Percentiles rank a stretch among this genome's conserved stretches.
These are phyloP conservation scores for Thelaira solivaga DNA, from an alignment of 2,888 invertebrate species.

Conservation along the genomic window DNA sequence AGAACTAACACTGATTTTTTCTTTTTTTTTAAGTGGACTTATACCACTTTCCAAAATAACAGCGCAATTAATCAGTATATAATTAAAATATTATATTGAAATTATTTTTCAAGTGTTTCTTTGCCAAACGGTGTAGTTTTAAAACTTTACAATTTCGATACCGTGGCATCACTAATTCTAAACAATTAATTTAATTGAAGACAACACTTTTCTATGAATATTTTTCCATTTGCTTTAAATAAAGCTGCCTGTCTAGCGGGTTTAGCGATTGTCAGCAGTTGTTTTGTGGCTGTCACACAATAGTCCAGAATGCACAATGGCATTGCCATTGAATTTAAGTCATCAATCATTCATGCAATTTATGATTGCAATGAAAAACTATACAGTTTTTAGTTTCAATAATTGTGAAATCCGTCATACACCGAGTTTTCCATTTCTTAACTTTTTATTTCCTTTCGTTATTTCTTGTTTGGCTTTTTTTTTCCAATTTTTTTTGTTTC, in stretches of 20 bases:
- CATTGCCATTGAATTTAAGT: constrained; percentile 38
- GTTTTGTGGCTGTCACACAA: constrained; percentile 28
- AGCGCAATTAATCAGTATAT: too few species aligned
- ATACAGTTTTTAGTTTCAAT: constrained; percentile 29
- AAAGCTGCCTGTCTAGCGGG: constrained; percentile 30
- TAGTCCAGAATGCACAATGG: constrained; percentile 7
- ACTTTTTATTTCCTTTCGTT: neutral
- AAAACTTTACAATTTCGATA: neutral
- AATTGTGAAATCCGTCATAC: constrained; percentile 34
- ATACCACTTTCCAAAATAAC: too few species aligned
- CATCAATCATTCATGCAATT: constrained; percentile 56
- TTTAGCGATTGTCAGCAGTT: constrained; percentile 36
- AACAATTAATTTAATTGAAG: neutral
- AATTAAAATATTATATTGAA: too few species aligned
- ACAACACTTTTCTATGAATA: neutral
- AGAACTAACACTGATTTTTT: too few species aligned
- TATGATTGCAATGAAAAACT: constrained; percentile 40
- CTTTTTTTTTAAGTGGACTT: too few species aligned
- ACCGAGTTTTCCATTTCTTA: neutral
- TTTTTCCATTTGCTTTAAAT: constrained; percentile 35
- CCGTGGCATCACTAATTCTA: neutral
- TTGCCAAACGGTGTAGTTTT: neutral
- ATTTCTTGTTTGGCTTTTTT: neutral
- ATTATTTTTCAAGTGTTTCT: neutral
- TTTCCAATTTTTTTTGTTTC: too few species aligned